phyloP scores from a whole-genome alignment of 2,888 invertebrate genomes.

The Galeruca laticollis region DNA sequence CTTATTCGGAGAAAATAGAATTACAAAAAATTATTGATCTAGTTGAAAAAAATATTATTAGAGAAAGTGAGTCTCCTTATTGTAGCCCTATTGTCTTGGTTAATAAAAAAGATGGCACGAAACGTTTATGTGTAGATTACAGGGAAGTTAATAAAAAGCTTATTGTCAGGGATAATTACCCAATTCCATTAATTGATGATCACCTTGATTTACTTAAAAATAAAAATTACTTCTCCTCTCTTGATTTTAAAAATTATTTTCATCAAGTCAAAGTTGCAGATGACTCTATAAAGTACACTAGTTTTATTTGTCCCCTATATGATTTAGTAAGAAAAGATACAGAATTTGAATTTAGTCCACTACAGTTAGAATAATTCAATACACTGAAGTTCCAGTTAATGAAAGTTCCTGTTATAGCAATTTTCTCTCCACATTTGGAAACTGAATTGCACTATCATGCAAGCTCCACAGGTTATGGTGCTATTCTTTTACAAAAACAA shows the following conservation, averaged over 20 bases:
- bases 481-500: conserved; percentile 57
- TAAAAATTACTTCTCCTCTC: no score
- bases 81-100: conserved; percentile 32
- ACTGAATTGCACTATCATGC: conserved; percentile 61
- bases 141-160: neutral
- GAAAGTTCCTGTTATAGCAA: conserved; percentile 50
- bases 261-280: no score
- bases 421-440: conserved; percentile 55
- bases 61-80: conserved; percentile 28
- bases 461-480: conserved; percentile 55
- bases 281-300: no score
- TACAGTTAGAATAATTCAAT: conserved; percentile 43
- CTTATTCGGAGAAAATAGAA: conserved; percentile 39
- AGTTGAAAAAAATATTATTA: conserved; percentile 29
- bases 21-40: conserved; percentile 37
- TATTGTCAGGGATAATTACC: conserved; percentile 37
- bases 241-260: no score
- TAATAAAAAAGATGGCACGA: conserved; percentile 35
- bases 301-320: no score
- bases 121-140: conserved; percentile 47
- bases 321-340: conserved; percentile 49
- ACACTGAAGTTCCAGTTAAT: conserved; percentile 44
- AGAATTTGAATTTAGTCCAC: conserved; percentile 49
- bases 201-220: no score
- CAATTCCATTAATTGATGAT: no score